Base-by-base conservation (phyloP, 2,113 vertebrate genomes). In the Chloropsis hardwickii region DNA sequence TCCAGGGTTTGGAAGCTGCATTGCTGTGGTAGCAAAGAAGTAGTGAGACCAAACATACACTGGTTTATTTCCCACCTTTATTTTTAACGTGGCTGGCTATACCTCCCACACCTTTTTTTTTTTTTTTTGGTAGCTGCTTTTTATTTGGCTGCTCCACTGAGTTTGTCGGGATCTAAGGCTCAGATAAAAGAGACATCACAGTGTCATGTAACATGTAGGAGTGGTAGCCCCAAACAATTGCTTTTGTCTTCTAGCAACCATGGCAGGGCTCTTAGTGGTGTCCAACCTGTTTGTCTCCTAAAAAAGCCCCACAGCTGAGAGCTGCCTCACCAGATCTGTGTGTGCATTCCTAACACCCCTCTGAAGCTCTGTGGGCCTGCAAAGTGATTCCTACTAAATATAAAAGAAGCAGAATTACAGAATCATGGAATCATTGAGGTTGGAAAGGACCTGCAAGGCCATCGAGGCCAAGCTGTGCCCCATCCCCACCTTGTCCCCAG, bases 401-500 rank as follows among this genome's bases (percentile, higher is more conserved):
- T 9, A 14, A 58, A 90, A 42, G 4, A 28, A 51, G 6, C 6
- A 15, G 57, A 57, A 50, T 65, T 10, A 17, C 15, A n/a, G 51
- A 13, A 66, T 65, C 14, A 20, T 6, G 6, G 50, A 8, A 37
- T 50, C 19, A 19, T 0, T 44, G 28, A 58, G 42, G 17, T 6
- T 64, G 27, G 66, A 51, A 51, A 73, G 44, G 22, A 0, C 2
- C 8, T 66, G 4, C 44, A 2, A 66, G 67, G 0, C 0, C 31
- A 13, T 1, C 0, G 0, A 28, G 18, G 5, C 50, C 50, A 0
- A 48, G 3, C 42, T 37, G 57, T 64, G 57, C 5, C 24, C 0
- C 0, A 8, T 31, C 0, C 7, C 18, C 57, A 42, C 33, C 31
- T 42, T 72, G 67, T 51, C 12, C 8, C 76, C 67, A 80, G 40